phyloP scores from a whole-genome alignment of 2,797 vertebrate species.

The Gambusia yucatana region DNA sequence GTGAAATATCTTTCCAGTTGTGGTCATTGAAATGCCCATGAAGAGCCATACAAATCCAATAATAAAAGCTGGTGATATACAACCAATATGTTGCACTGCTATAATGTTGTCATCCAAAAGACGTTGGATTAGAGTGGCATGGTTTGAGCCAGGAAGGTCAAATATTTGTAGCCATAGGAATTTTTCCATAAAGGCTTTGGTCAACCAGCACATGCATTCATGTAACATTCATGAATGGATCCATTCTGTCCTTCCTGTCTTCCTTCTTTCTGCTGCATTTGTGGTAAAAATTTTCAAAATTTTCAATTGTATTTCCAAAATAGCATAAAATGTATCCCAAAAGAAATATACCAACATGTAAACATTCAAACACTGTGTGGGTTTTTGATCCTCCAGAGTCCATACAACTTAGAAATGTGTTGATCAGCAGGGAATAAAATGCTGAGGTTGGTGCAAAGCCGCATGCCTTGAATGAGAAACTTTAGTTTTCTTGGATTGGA shows the following conservation, averaged over 20 bases:
- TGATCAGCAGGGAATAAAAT: not conserved
- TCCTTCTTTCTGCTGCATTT: not conserved
- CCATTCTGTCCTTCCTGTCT: not conserved
- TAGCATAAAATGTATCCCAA: not conserved
- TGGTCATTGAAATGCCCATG: constrained; percentile 54
- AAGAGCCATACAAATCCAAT: constrained; percentile 49
- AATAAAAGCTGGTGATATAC: constrained; percentile 59
- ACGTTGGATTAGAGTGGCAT: constrained; percentile 50
- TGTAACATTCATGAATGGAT: not conserved
- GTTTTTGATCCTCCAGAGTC: not conserved
- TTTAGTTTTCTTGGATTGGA: not conserved
- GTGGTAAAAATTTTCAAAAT: not conserved
- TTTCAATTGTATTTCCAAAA: not conserved
- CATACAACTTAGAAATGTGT: not conserved
- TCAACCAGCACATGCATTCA: constrained; percentile 2
- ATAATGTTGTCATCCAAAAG: constrained; percentile 67
- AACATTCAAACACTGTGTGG: not conserved
- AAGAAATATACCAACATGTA: not conserved
- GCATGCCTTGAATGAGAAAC: not conserved
- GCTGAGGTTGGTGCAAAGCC: not conserved
- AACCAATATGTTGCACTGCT: constrained; percentile 66
- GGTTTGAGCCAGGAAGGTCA: constrained; percentile 45
- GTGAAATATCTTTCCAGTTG: constrained; percentile 58
- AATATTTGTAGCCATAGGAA: constrained; percentile 55
- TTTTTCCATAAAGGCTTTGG: constrained; percentile 41